phyloP scores from a whole-genome alignment of 1,140 invertebrate species.

The Teleopsis dalmanni region DNA sequence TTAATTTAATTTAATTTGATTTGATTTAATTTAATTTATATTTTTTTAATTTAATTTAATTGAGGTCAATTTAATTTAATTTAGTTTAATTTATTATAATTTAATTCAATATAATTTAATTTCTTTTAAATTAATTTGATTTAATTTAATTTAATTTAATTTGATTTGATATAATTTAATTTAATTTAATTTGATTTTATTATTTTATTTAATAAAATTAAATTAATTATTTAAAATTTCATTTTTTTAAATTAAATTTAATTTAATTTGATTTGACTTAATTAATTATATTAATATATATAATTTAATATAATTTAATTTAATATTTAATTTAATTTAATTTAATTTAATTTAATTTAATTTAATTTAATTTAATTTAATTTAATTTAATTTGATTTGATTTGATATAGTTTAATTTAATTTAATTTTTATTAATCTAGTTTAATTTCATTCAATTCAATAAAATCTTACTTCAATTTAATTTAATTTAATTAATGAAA shows the following conservation, averaged over 20 bases:
- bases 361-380: not conserved
- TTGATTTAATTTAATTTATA: not conserved
- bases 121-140: too few species aligned
- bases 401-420: not conserved
- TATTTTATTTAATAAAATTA: too few species aligned
- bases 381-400: not conserved
- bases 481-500: not conserved
- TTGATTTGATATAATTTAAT: not conserved
- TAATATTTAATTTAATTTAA: not conserved
- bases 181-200: not conserved
- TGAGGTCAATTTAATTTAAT: not conserved
- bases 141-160: not conserved
- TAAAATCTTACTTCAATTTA: not conserved
- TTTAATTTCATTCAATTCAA: not conserved
- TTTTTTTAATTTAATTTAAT: not conserved
- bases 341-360: not conserved
- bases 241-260: not conserved
- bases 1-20: not conserved
- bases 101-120: not conserved
- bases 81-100: not conserved
- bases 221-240: not conserved
- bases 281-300: too few species aligned
- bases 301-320: not conserved
- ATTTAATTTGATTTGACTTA: not conserved
- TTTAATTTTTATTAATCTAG: not conserved